Percentiles rank a stretch among this genome's conserved stretches.
phyloP scores from a whole-genome alignment of 2,113 vertebrate species.

The Rhagologus leucostigma region DNA sequence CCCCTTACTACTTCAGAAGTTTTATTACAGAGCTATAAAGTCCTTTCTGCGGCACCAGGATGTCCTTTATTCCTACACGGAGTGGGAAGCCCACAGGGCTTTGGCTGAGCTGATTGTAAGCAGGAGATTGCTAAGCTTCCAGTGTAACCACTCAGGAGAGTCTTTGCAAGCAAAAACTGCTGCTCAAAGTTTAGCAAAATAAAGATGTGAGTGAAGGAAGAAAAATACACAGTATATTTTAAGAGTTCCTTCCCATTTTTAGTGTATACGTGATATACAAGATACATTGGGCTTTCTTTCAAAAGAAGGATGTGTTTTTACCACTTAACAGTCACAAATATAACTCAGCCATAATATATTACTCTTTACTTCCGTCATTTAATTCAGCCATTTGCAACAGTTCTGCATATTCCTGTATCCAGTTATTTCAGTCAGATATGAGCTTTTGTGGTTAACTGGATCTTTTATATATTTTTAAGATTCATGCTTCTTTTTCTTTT shows the following conservation, averaged over 20 bases:
- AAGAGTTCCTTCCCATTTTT: slow-evolving; percentile 6
- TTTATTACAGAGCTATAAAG: not conserved
- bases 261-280: not conserved
- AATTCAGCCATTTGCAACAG: not conserved
- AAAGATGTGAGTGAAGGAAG: not conserved
- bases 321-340: not conserved
- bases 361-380: not conserved
- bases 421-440: not conserved
- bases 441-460: not conserved
- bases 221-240: not conserved
- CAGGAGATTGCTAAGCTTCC: not conserved
- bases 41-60: not conserved
- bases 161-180: not conserved
- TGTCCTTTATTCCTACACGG: not conserved
- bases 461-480: not conserved
- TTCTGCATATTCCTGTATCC: not conserved
- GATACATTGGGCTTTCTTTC: not conserved
- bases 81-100: not conserved
- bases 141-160: not conserved
- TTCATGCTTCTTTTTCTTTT: not conserved
- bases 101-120: not conserved
- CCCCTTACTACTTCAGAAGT: not conserved
- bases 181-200: not conserved
- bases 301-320: not conserved
- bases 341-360: not conserved